These are phyloP conservation scores for Porites lobata DNA, from an alignment of 92 coral and sea anemone genomes.

Conservation along the genomic window DNA sequence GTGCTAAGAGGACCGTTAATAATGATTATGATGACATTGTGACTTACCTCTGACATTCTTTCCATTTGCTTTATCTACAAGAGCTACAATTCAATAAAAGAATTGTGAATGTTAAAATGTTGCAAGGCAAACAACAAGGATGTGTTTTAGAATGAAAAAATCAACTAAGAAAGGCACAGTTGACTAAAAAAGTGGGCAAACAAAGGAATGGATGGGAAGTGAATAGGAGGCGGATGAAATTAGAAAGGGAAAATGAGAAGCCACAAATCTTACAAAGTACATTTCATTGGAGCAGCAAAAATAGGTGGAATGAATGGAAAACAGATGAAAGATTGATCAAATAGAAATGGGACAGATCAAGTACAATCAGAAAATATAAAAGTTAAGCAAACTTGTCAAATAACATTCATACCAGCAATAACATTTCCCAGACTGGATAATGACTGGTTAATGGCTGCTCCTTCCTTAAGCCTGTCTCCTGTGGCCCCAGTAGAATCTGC, in stretches of 20 bases:
- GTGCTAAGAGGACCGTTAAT: too few species aligned
- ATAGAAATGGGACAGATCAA: too few species aligned
- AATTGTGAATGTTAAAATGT: neutral
- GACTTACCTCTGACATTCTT: conserved; percentile 87
- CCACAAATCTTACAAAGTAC: too few species aligned
- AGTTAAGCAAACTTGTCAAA: neutral
- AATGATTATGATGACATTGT: neutral
- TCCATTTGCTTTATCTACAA: conserved; percentile 93
- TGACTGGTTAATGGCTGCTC: conserved; percentile 98
- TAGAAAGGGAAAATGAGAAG: too few species aligned
- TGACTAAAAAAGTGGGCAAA: too few species aligned
- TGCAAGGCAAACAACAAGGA: too few species aligned
- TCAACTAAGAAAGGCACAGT: neutral
- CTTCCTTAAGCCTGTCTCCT: conserved; percentile 96
- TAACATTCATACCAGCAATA: conserved; percentile 79
- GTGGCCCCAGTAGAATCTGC: conserved; percentile 99
- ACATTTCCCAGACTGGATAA: conserved; percentile 95
- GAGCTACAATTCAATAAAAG: conserved; percentile 62
- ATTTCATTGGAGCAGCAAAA: too few species aligned
- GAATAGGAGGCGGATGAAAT: neutral
- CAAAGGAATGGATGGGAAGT: neutral
- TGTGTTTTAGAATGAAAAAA: neutral
- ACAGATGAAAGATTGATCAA: too few species aligned
- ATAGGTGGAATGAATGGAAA: too few species aligned
- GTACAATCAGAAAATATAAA: too few species aligned